Base-by-base conservation (phyloP, 2,888 invertebrate genomes). In the Nemotelus nigrinus region DNA sequence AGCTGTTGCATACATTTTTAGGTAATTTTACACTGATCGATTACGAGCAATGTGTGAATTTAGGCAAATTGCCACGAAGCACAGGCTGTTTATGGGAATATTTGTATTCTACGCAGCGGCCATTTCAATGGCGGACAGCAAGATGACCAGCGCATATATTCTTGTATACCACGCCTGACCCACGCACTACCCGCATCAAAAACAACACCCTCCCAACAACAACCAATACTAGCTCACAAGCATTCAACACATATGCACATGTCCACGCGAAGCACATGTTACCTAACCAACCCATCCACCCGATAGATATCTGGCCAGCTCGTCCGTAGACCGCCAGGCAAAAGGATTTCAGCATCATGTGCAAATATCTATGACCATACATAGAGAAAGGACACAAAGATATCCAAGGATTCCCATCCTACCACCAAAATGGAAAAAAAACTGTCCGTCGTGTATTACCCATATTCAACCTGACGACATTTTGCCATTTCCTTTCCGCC, bases 281-380 rank as follows among this genome's bases (percentile, higher is more conserved):
- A 41, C 55, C 53, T 70, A 39, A 70, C 8, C 53, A 55, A 25
- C 10, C 39, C 55, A 43, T 47, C 41, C 8, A 10, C 53, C 53
- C 53, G 48, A 6, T 48, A 47, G 3, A 25, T 10, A 25, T 57
- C 57, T 57, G 64, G 58, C 63, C n/a, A n/a, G 45, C 43, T 48
- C 63, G 25, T 65, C 65, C 45, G 44, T 50, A 65, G 43, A 77
- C 48, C 39, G 25, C 50, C 41, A 45, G n/a, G 50, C 64, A 48
- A 48, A 50, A 53, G 53, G 76, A 76, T 50, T 74, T 48, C n/a
- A 53, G 50, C 43, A 64, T 53, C 71, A 71, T 79, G 76, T 76
- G 77, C 64, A 77, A 79, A 79, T 79, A 76, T 79, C 60, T 76
- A 76, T 76, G 77, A 79, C 79, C 79, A 63, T 78, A 79, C 58